Conservation (phyloP, 2,113 vertebrate species). For the Catharus fuscescens region DNA sequence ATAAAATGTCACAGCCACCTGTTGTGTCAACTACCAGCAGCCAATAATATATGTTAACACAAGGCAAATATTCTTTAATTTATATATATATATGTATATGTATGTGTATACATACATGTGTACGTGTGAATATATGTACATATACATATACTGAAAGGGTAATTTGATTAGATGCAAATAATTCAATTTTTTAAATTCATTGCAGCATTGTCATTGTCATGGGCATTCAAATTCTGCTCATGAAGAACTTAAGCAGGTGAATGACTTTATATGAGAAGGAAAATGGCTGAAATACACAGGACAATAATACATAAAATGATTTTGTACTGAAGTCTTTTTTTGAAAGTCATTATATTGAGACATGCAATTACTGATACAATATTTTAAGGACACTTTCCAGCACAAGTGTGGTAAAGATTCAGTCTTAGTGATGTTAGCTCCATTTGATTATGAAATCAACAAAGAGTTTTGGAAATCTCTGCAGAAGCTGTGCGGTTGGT, state of each 20-base stretch:
- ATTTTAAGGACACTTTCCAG: not conserved
- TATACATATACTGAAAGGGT: not conserved
- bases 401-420: not conserved
- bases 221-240: not conserved
- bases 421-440: not conserved
- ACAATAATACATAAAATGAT: not conserved
- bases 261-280: not conserved
- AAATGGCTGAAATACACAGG: not conserved
- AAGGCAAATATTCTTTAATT: not conserved
- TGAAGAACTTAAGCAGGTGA: not conserved
- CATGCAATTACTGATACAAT: not conserved
- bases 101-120: accelerated
- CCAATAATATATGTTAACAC: not conserved
- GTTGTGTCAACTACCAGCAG: not conserved
- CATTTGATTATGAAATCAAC: not conserved
- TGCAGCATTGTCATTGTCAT: not conserved
- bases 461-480: not conserved
- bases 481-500: not conserved
- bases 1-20: not conserved
- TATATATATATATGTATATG: too few species aligned
- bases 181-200: not conserved
- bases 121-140: too few species aligned
- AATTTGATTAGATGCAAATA: not conserved
- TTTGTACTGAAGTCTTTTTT: not conserved
- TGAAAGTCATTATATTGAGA: not conserved